Evolutionary conservation across 2,888 invertebrate genomes (phyloP), one percentile per base, ranked within the genome.

Genomic region (Mechanitis messenoides): DNA sequence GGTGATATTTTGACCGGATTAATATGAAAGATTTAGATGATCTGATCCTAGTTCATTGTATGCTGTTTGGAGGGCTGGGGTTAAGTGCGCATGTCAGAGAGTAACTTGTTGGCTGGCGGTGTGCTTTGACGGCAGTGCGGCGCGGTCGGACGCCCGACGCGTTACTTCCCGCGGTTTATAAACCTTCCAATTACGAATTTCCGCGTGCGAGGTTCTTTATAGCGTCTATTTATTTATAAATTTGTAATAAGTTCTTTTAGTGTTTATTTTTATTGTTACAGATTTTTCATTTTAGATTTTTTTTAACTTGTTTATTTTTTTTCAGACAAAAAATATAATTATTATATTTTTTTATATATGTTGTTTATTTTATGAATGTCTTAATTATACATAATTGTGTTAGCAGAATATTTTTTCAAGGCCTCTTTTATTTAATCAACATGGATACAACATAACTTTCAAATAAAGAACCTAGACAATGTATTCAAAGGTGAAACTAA

Each of bases 51-150:
- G 58, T 56, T 55, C 55, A 61, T 33, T 55, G 58, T 35, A 62
- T 59, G 53, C 54, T 56, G 33, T 45, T 54, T 74, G 75, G 75
- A 76, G 77, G 75, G 73, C 74, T 75, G 73, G 72, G 68, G 72
- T 61, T 65, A 69, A 79, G 78, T 83, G 89, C 89, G 89, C 89
- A 89, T 89, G 89, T 81, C 87, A 77, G 78, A 71, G 69, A 80
- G 73, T 86, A 88, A 88, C 89, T 89, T 89, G 89, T 89, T 89
- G 89, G 87, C 83, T 78, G 77, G 77, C 72, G 67, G 70, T 74
- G 70, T 66, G 76, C 74, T 70, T 53, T 75, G 76, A 76, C 87
- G 86, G 84, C 88, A 89, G 89, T 89, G 88, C 87, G 87, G 76
- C 78, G 86, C 80, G 81, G 74, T 72, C 82, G 75, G 72, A 71